Conservation (phyloP, 2,113 vertebrate species). For the Antennarius striatus region DNA sequence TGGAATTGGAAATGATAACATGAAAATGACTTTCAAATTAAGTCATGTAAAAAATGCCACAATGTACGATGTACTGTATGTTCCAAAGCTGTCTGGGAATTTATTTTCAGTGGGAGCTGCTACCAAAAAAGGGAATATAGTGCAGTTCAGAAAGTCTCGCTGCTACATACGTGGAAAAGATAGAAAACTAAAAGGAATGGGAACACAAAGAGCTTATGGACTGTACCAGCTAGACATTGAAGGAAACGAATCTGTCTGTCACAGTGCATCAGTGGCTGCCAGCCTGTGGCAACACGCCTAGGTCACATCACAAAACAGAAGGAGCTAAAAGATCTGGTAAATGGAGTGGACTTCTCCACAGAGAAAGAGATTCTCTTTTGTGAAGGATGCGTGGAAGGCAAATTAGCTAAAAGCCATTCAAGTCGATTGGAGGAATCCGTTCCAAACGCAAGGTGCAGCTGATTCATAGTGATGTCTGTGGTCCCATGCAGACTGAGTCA, state of each 20-base stretch:
- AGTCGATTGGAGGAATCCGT: background rate
- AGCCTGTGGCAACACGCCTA: constrained; percentile 27
- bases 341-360: background rate
- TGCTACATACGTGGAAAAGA: constrained; percentile 46
- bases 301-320: constrained; percentile 31
- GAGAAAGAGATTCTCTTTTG: constrained; percentile 14
- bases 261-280: constrained; percentile 31
- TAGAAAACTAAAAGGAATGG: constrained; percentile 31
- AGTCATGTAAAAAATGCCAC: constrained; percentile 12
- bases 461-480: constrained; percentile 30
- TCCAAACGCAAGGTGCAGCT: constrained; percentile 6
- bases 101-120: constrained; percentile 54
- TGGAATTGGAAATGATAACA: constrained; percentile 33
- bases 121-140: constrained; percentile 32
- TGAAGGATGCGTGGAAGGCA: constrained; percentile 25
- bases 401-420: constrained; percentile 2
- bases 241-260: background rate
- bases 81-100: constrained; percentile 33
- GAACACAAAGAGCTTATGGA: constrained; percentile 20
- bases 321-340: constrained; percentile 11
- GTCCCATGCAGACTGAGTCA: constrained; percentile 32
- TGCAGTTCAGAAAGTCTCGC: constrained; percentile 39
- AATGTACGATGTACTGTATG: constrained; percentile 46
- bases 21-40: constrained; percentile 39
- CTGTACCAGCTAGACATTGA: constrained; percentile 15